Evolutionary conservation across 2,113 vertebrate genomes (phyloP).

Genomic region (Apus apus): DNA sequence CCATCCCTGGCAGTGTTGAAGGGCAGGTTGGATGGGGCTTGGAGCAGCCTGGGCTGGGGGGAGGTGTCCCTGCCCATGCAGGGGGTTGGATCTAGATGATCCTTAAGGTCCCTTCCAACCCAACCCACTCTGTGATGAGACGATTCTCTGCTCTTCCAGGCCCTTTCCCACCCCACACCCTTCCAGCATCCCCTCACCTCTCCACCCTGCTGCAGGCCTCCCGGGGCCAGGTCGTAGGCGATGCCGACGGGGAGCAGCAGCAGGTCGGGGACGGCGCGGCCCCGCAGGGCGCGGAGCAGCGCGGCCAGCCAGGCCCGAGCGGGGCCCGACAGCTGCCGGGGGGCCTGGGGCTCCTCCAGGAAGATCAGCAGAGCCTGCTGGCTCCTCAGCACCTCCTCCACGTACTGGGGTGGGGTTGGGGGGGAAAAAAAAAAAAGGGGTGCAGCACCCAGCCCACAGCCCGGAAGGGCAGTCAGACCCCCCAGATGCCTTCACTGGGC

Average conservation of each 20-base stretch:
- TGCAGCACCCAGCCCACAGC: too few relatives aligned
- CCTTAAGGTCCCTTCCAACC: too few relatives aligned
- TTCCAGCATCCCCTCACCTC: constrained; percentile 33
- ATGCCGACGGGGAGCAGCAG: constrained; percentile 85
- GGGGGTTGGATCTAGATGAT: too few relatives aligned
- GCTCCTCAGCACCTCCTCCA: constrained; percentile 82
- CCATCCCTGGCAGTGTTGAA: too few relatives aligned
- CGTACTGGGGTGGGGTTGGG: constrained; percentile 67
- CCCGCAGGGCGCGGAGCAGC: constrained; percentile 73
- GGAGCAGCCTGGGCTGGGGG: too few relatives aligned
- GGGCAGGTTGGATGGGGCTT: too few relatives aligned
- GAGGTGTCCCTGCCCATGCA: too few relatives aligned
- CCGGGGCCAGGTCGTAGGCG: constrained; percentile 77
- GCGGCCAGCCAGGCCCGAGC: constrained; percentile 67
- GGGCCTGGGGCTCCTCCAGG: constrained; percentile 55
- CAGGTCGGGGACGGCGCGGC: constrained; percentile 75
- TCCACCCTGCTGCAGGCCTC: fast-evolving
- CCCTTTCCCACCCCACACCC: not conserved
- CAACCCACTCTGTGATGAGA: too few relatives aligned
- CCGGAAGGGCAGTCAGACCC: too few relatives aligned
- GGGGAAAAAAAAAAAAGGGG: not conserved
- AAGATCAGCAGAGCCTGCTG: constrained; percentile 82
- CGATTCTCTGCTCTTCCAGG: too few relatives aligned
- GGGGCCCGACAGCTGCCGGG: constrained; percentile 67
- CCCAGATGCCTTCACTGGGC: fast-evolving